Percentiles rank a stretch among this genome's conserved stretches.
Evolutionary conservation across 2,888 invertebrate genomes (phyloP).

Genomic region (Diloba caeruleocephala): DNA sequence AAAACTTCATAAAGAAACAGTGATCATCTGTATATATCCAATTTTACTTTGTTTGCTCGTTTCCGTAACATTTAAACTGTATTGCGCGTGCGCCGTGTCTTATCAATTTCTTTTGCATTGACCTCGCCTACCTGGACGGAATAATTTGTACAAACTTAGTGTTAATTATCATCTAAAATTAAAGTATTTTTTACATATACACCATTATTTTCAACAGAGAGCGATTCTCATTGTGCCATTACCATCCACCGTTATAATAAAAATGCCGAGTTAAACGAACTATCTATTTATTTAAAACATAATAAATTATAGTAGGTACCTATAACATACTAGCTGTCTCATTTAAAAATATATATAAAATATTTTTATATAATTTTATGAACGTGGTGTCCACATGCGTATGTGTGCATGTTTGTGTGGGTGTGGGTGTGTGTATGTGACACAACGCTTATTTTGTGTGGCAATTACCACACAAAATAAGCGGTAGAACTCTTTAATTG

Average conservation of each 20-base stretch:
- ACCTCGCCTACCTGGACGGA: conserved; percentile 20
- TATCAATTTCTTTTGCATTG: conserved; percentile 14
- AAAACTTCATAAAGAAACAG: too few species aligned
- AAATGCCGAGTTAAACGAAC: neutral
- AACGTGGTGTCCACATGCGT: too few species aligned
- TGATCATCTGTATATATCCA: neutral
- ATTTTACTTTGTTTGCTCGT: conserved; percentile 4
- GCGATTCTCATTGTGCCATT: neutral
- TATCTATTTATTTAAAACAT: neutral
- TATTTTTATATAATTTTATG: too few species aligned
- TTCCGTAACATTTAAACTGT: conserved; percentile 2
- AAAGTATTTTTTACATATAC: neutral
- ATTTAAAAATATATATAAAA: too few species aligned
- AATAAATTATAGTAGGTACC: too few species aligned
- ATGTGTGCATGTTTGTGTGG: neutral
- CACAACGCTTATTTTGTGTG: conserved; percentile 16
- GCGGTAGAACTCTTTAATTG: neutral
- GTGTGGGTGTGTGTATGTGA: conserved; percentile 6
- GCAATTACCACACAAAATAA: neutral
- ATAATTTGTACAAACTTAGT: conserved; percentile 9
- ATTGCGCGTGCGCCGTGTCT: conserved; percentile 8
- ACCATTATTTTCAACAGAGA: conserved; percentile 1
- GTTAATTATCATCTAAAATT: conserved; percentile 2
- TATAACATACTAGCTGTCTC: too few species aligned
- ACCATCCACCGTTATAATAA: neutral